Conservation (phyloP, 1,140 invertebrate species). For the Cecropterus lyciades region DNA sequence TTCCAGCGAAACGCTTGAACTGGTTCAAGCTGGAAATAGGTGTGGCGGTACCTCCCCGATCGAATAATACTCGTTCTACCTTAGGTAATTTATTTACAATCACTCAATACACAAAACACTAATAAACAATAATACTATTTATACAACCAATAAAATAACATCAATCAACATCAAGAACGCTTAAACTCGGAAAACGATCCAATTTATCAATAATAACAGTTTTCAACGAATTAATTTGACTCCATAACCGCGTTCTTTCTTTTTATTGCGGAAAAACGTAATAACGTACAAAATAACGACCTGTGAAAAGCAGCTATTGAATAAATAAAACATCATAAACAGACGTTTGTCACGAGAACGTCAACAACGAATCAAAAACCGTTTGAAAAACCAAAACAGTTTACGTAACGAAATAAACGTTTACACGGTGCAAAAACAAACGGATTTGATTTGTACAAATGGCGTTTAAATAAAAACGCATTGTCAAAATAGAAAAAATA, state of each 20-base stretch:
- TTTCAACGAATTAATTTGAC: slow-evolving; percentile 14
- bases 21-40: too few species aligned
- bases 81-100: too few species aligned
- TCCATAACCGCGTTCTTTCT: slow-evolving; percentile 27
- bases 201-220: slow-evolving; percentile 1
- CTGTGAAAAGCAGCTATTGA: slow-evolving; percentile 16
- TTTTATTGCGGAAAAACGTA: slow-evolving; percentile 22
- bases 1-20: too few species aligned
- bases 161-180: too few species aligned
- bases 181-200: neutral
- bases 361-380: slow-evolving; percentile 3
- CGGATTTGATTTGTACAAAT: slow-evolving; percentile 34
- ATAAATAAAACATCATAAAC: slow-evolving; percentile 3
- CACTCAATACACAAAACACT: too few species aligned
- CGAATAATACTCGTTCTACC: too few species aligned
- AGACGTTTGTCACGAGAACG: slow-evolving; percentile 26
- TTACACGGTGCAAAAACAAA: slow-evolving; percentile 16
- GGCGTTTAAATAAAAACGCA: slow-evolving; percentile 20
- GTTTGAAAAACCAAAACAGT: slow-evolving; percentile 30
- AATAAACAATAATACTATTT: too few species aligned
- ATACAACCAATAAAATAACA: too few species aligned
- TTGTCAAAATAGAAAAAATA: slow-evolving; percentile 46
- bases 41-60: too few species aligned
- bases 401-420: slow-evolving; percentile 29
- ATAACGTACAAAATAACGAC: slow-evolving; percentile 3